phyloP scores from a whole-genome alignment of 2,797 vertebrate species.

The Propithecus perrieri region DNA sequence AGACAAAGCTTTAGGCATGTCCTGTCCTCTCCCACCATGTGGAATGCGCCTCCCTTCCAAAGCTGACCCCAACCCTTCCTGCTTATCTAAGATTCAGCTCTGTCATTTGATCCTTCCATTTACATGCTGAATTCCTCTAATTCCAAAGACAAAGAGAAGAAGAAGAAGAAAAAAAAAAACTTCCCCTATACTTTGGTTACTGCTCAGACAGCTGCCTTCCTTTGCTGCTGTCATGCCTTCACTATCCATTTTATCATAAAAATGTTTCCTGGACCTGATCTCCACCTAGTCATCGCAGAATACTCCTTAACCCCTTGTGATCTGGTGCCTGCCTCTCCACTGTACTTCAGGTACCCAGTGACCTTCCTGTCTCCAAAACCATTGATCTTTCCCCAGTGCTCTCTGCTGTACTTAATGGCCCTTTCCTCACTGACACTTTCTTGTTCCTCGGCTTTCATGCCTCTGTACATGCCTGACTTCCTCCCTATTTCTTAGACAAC shows the following conservation, averaged over 20 bases:
- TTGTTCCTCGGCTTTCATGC: background rate
- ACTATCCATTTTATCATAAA: background rate
- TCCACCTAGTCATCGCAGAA: too few relatives aligned
- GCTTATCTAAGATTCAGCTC: background rate
- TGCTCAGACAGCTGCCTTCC: background rate
- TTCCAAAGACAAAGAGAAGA: background rate
- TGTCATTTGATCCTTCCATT: background rate
- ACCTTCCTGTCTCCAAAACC: background rate
- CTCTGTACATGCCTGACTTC: background rate
- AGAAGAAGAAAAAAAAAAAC: background rate
- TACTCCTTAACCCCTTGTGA: background rate
- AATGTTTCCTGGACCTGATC: background rate
- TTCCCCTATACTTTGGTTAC: too few relatives aligned
- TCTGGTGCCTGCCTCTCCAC: background rate
- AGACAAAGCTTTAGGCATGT: background rate
- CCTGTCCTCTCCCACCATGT: background rate
- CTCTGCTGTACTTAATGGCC: background rate
- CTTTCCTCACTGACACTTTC: background rate
- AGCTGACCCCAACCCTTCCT: background rate
- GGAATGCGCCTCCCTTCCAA: accelerated
- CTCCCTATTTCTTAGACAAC: background rate
- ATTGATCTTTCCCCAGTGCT: background rate
- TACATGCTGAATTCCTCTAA: background rate
- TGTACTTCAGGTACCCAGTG: background rate
- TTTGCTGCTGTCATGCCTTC: background rate